Conservation (phyloP, 2,888 invertebrate genomes). For the Rotaria macrura region DNA sequence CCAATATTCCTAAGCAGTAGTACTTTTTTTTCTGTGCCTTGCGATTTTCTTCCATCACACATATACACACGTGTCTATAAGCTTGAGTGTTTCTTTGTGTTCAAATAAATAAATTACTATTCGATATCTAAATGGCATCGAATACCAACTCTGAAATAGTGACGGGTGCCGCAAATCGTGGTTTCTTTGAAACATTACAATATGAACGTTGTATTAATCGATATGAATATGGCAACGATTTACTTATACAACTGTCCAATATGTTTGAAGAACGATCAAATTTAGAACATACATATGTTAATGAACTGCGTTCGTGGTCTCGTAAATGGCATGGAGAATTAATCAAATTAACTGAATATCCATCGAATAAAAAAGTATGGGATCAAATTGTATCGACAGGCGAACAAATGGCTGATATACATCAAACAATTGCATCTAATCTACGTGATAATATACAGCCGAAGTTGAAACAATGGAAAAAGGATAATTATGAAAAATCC, state of each 20-base stretch:
- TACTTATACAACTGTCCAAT: neutral
- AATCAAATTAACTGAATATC: neutral
- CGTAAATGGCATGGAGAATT: constrained; percentile 10
- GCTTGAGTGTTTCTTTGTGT: too few relatives aligned
- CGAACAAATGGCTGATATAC: constrained; percentile 11
- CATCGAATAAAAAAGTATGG: constrained; percentile 2
- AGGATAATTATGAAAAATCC: constrained; percentile 1
- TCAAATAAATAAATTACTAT: neutral
- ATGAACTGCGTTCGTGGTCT: neutral
- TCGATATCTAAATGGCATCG: neutral
- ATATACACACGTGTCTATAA: neutral
- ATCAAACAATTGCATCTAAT: neutral
- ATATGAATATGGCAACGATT: neutral
- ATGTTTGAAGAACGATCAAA: constrained; percentile 16
- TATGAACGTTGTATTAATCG: neutral
- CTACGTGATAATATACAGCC: neutral
- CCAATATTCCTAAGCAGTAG: neutral
- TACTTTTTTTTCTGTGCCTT: neutral
- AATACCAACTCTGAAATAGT: neutral
- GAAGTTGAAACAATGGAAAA: neutral
- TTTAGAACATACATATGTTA: neutral
- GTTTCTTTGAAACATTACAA: constrained; percentile 7
- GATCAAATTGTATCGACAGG: neutral
- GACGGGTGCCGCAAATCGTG: neutral
- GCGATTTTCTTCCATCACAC: neutral